A percentile compares a stretch with the other conserved stretches of the same genome.
Evolutionary conservation across 2,888 invertebrate species (phyloP).

Genomic region (Hemistola chrysoprasaria): DNA sequence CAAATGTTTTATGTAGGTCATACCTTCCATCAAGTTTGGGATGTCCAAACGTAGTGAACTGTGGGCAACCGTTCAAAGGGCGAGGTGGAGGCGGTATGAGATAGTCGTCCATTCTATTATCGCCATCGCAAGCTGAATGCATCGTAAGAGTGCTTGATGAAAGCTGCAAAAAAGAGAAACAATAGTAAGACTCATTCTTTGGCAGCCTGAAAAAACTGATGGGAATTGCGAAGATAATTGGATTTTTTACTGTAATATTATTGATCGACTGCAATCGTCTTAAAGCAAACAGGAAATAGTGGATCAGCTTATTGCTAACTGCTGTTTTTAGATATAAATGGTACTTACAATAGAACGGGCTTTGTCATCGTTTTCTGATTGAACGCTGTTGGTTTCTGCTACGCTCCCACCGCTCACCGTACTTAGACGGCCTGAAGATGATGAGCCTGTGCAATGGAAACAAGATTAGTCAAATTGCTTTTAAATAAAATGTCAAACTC

Average conservation of each 20-base stretch:
- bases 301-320: too few relatives aligned
- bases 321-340: too few relatives aligned
- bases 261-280: too few relatives aligned
- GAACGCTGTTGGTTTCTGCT: conserved; percentile 91
- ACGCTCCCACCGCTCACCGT: conserved; percentile 91
- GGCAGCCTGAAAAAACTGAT: too few relatives aligned
- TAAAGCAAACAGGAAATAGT: too few relatives aligned
- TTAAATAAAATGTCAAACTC: too few relatives aligned
- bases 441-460: conserved; percentile 81
- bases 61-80: conserved; percentile 68
- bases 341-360: conserved; percentile 71
- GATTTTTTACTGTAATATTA: too few relatives aligned
- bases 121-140: conserved; percentile 68
- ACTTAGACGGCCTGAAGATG: conserved; percentile 91
- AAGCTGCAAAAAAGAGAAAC: conserved; percentile 38
- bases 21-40: conserved; percentile 69
- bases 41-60: conserved; percentile 75
- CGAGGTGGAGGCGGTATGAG: conserved; percentile 85
- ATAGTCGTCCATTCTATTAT: conserved; percentile 81
- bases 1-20: too few relatives aligned
- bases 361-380: conserved; percentile 92
- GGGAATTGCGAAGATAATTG: too few relatives aligned
- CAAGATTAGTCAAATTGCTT: neutral
- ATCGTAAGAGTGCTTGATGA: conserved; percentile 72
- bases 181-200: too few relatives aligned